Evolutionary conservation across 1,140 invertebrate species (phyloP).

Genomic region (Halyomorpha halys): DNA sequence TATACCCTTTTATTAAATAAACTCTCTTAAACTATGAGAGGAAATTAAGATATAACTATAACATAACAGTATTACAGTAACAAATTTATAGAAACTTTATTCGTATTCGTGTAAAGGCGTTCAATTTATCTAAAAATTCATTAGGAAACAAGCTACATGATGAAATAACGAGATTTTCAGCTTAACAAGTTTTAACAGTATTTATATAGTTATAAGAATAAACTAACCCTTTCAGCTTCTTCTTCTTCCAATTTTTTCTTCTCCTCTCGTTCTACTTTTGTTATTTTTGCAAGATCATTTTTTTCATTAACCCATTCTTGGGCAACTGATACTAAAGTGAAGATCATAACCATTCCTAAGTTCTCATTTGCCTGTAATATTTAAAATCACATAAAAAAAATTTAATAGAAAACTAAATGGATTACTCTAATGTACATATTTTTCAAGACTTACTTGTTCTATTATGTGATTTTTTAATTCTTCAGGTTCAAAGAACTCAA

Average conservation of each 20-base stretch:
- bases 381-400: background rate
- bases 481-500: conserved; percentile 58
- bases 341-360: conserved; percentile 94
- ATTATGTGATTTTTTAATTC: conserved; percentile 56
- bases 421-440: conserved; percentile 11
- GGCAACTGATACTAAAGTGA: conserved; percentile 83
- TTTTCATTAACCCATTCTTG: conserved; percentile 84
- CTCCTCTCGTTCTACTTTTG: conserved; percentile 56
- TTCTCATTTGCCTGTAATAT: conserved; percentile 67
- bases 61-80: too few species aligned
- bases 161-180: too few species aligned
- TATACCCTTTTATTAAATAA: too few species aligned
- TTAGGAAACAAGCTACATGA: too few species aligned
- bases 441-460: conserved; percentile 46
- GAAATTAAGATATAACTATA: too few species aligned
- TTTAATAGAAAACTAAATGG: background rate
- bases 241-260: conserved; percentile 62
- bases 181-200: too few species aligned
- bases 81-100: too few species aligned
- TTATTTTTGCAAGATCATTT: conserved; percentile 65
- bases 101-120: too few species aligned
- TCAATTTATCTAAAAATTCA: too few species aligned
- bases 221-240: conserved; percentile 60
- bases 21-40: too few species aligned
- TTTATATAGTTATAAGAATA: background rate